These are phyloP conservation scores for Siderastrea radians DNA, from an alignment of 92 coral and sea anemone genomes.

Conservation along the genomic window DNA sequence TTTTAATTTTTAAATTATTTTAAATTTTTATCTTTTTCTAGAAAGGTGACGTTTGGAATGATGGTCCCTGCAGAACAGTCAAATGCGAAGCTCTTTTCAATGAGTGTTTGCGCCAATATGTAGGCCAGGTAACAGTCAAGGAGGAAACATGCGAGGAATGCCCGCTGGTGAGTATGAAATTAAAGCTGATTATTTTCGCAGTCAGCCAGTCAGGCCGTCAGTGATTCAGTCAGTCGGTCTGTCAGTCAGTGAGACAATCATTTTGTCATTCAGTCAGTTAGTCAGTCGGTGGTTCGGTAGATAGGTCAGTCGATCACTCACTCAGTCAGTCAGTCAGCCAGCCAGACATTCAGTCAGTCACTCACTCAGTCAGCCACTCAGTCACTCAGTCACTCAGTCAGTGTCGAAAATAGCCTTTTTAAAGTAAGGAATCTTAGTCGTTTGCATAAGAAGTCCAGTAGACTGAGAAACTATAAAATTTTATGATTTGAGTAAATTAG, in stretches of 20 bases:
- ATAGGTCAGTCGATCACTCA: too few relatives aligned
- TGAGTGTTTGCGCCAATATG: conserved; percentile 74
- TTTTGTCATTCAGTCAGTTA: not conserved
- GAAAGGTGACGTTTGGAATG: conserved; percentile 78
- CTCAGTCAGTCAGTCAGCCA: not conserved
- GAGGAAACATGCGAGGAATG: conserved; percentile 69
- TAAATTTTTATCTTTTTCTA: conserved; percentile 13
- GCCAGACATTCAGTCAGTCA: not conserved
- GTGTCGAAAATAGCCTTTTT: too few relatives aligned
- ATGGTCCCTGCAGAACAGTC: conserved; percentile 82
- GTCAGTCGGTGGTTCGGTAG: too few relatives aligned
- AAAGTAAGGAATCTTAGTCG: too few relatives aligned
- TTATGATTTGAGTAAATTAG: too few relatives aligned
- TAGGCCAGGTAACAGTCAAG: conserved; percentile 70
- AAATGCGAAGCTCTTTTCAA: conserved; percentile 68
- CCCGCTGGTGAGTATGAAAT: conserved; percentile 63
- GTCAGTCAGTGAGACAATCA: not conserved
- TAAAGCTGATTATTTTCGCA: not conserved
- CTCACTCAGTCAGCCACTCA: not conserved
- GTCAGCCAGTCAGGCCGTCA: not conserved
- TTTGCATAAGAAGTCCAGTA: too few relatives aligned
- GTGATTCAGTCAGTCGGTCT: not conserved
- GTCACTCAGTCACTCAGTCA: too few relatives aligned
- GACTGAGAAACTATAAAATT: too few relatives aligned
- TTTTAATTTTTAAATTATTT: not conserved